Conservation (phyloP, 2,888 invertebrate genomes). For the Candidula unifasciata region DNA sequence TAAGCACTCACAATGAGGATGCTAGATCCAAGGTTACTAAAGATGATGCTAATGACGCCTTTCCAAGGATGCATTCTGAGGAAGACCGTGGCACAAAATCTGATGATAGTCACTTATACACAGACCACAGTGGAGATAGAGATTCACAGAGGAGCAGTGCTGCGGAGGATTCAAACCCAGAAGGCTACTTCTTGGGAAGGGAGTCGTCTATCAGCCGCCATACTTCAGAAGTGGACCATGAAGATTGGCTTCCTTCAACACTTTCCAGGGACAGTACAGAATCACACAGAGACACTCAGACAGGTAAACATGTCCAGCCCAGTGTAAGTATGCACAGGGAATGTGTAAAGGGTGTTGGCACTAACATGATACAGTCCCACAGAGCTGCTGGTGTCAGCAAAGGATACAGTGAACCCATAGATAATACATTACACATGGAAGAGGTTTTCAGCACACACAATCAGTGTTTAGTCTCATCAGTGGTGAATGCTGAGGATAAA, state of each 20-base stretch:
- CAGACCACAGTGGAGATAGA: not conserved
- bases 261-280: constrained; percentile 27
- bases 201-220: constrained; percentile 17
- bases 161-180: constrained; percentile 17
- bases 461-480: not conserved
- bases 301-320: not conserved
- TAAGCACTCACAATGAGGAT: not conserved
- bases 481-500: not conserved
- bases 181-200: not conserved
- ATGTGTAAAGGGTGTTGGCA: not conserved
- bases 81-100: not conserved
- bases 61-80: not conserved
- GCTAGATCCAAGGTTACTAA: not conserved
- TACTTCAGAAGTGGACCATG: constrained; percentile 25
- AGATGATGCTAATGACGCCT: not conserved
- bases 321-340: not conserved
- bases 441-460: not conserved
- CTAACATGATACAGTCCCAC: not conserved
- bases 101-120: not conserved
- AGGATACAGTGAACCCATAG: not conserved
- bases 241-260: not conserved
- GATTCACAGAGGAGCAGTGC: not conserved
- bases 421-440: not conserved
- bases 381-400: not conserved
- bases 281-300: not conserved